Conservation (phyloP, 2,797 vertebrate species). For the Loriculus beryllinus region DNA sequence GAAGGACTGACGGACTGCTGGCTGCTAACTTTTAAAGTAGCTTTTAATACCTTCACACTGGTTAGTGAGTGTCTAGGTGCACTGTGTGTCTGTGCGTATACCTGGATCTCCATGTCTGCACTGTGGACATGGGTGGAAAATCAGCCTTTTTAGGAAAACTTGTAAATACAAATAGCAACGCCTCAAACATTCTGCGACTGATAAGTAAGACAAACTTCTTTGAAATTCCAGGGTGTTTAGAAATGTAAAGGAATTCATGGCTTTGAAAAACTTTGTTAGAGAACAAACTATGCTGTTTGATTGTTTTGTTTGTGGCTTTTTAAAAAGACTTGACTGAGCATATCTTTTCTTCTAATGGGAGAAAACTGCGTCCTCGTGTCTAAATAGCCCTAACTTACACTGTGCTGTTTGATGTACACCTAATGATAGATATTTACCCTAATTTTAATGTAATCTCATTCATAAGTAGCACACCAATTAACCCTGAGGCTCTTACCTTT, state of each 20-base stretch:
- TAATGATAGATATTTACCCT: neutral
- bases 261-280: neutral
- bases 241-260: neutral
- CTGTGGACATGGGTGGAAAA: neutral
- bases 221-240: neutral
- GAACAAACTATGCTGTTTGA: neutral
- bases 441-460: neutral
- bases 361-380: neutral
- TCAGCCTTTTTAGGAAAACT: neutral
- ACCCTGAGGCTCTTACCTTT: neutral
- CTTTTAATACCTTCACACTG: neutral
- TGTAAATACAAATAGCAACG: neutral
- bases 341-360: neutral
- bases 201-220: neutral
- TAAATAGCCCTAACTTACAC: fast-evolving
- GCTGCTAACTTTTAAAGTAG: neutral
- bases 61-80: too few species aligned
- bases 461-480: neutral
- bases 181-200: neutral
- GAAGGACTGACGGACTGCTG: neutral
- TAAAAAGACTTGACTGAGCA: neutral
- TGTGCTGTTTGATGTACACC: neutral
- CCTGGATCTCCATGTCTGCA: neutral
- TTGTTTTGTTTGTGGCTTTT: neutral
- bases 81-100: too few species aligned